phyloP scores from a whole-genome alignment of 2,888 invertebrate genomes.

The Uloborus plumipes region DNA sequence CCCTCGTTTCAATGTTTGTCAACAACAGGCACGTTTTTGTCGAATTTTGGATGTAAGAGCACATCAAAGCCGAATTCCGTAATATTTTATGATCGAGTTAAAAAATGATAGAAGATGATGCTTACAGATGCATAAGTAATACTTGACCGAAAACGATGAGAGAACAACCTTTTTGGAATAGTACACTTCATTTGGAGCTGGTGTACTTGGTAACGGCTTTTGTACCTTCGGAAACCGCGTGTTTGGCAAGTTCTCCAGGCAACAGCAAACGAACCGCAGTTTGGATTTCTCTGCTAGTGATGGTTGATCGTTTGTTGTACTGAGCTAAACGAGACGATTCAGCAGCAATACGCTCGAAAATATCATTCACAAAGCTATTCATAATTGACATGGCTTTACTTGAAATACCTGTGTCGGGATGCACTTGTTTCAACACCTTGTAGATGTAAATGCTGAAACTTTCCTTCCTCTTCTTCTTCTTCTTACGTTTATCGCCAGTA shows the following conservation, averaged over 20 bases:
- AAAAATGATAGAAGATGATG: conserved; percentile 13
- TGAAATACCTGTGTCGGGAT: conserved; percentile 55
- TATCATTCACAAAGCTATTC: conserved; percentile 63
- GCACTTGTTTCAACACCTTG: conserved; percentile 56
- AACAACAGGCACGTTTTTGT: too few species aligned
- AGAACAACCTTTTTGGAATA: neutral
- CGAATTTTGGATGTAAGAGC: too few species aligned
- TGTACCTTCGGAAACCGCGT: conserved; percentile 56
- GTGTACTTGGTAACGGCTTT: conserved; percentile 58
- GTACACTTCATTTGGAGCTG: conserved; percentile 40
- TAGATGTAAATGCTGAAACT: conserved; percentile 59
- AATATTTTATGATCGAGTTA: too few species aligned
- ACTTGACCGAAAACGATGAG: conserved; percentile 6
- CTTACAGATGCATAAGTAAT: conserved; percentile 6
- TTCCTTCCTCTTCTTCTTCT: conserved; percentile 71
- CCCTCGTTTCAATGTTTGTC: too few species aligned
- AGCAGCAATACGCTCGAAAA: conserved; percentile 60
- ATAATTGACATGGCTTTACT: conserved; percentile 61
- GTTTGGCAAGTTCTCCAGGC: conserved; percentile 58
- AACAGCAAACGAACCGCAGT: conserved; percentile 57
- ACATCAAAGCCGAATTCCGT: too few species aligned
- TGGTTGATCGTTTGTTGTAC: conserved; percentile 50
- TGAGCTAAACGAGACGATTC: conserved; percentile 50
- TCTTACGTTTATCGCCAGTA: conserved; percentile 76
- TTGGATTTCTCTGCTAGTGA: conserved; percentile 57